phyloP scores from a whole-genome alignment of 1,140 invertebrate genomes.

The Amphibalanus amphitrite region DNA sequence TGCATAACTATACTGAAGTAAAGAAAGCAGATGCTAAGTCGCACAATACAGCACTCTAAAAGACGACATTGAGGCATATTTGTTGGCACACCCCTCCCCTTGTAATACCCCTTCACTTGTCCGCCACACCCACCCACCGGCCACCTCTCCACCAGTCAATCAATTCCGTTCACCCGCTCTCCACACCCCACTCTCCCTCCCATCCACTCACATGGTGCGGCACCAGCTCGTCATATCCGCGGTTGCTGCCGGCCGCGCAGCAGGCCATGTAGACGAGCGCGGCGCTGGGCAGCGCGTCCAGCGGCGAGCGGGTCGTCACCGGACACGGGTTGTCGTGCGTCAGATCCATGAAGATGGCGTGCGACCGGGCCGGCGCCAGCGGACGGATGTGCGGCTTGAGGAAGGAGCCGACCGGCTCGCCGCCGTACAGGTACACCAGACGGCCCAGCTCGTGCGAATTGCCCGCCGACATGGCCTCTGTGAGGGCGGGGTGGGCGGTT shows the following conservation, averaged over 20 bases:
- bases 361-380: constrained; percentile 61
- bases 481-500: neutral
- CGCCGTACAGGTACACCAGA: constrained; percentile 87
- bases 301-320: constrained; percentile 61
- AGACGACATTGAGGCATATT: too few species aligned
- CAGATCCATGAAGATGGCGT: constrained; percentile 85
- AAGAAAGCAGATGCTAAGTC: too few species aligned
- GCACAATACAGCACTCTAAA: too few species aligned
- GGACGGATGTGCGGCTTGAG: constrained; percentile 34
- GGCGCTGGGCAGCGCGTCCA: constrained; percentile 73
- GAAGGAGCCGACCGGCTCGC: constrained; percentile 81
- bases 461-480: constrained; percentile 81
- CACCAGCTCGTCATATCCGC: constrained; percentile 93
- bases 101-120: too few species aligned
- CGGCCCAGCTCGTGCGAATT: constrained; percentile 83
- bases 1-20: too few species aligned
- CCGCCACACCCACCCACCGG: too few species aligned
- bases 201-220: constrained; percentile 66
- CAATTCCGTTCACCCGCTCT: too few species aligned
- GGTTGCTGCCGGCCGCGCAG: constrained; percentile 80
- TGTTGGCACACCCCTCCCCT: too few species aligned
- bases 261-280: constrained; percentile 80
- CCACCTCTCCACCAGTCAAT: too few species aligned
- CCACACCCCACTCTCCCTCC: too few species aligned
- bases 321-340: constrained; percentile 94